Conservation (phyloP, 2,797 vertebrate species). For the Knipowitschia caucasica region DNA sequence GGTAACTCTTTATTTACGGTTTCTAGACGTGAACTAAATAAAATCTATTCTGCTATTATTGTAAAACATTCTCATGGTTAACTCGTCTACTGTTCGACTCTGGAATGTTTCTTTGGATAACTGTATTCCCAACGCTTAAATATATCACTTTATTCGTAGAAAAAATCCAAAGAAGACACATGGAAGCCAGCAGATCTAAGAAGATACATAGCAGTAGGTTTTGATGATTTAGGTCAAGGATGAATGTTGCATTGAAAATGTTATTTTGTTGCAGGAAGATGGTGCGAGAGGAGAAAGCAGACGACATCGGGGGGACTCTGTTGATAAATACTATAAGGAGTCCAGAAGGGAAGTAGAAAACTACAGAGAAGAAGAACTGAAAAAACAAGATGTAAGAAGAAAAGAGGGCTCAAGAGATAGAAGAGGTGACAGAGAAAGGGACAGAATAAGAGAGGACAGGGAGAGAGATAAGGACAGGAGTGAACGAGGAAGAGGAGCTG, state of each 20-base stretch:
- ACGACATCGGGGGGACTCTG: conserved; percentile 50
- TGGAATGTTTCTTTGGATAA: neutral
- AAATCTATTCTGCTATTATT: neutral
- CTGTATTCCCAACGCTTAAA: too few species aligned
- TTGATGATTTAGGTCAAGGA: neutral
- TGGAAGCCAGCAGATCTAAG: conserved; percentile 90
- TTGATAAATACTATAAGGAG: conserved; percentile 62
- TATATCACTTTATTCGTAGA: too few species aligned
- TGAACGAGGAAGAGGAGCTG: conserved; percentile 37
- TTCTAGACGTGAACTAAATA: accelerated
- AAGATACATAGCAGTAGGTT: conserved; percentile 80
- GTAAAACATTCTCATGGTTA: neutral
- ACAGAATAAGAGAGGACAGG: conserved; percentile 41
- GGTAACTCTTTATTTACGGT: conserved; percentile 36
- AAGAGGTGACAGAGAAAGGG: conserved; percentile 60
- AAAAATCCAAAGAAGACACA: conserved; percentile 89
- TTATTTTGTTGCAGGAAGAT: conserved; percentile 71
- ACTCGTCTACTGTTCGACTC: neutral
- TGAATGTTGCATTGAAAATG: too few species aligned
- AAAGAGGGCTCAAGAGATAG: conserved; percentile 54
- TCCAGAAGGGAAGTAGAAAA: conserved; percentile 67
- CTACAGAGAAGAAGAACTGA: conserved; percentile 41
- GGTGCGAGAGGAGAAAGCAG: conserved; percentile 65
- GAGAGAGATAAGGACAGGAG: conserved; percentile 42
- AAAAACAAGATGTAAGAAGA: conserved; percentile 34